Conservation (phyloP, 2,888 invertebrate species). For the Heteromyza rotundicornis region DNA sequence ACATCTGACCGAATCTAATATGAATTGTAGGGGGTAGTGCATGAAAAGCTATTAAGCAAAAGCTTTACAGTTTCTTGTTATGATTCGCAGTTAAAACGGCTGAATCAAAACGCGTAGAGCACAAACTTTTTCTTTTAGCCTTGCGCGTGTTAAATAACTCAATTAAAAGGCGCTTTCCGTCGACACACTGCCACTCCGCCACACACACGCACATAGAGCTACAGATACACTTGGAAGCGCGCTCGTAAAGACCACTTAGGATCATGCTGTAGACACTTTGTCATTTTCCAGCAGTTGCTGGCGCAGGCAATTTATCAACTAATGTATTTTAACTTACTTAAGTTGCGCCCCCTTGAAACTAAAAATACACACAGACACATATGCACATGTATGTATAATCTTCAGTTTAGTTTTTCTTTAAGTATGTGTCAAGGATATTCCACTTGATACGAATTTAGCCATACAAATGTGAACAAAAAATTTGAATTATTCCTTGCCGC, state of each 20-base stretch:
- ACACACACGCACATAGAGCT: too few species aligned
- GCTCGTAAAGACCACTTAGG: background rate
- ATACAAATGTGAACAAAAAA: too few species aligned
- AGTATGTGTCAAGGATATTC: background rate
- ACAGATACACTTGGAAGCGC: too few species aligned
- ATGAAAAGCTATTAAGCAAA: too few species aligned
- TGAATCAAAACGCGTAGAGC: background rate
- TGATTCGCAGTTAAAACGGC: background rate
- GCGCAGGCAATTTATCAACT: background rate
- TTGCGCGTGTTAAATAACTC: background rate
- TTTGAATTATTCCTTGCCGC: too few species aligned
- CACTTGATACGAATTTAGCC: too few species aligned
- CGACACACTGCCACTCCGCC: background rate
- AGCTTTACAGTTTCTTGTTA: too few species aligned
- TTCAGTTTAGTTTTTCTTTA: background rate
- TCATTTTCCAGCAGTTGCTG: too few species aligned
- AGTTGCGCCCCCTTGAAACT: background rate
- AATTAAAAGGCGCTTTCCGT: background rate
- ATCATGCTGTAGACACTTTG: slow-evolving; percentile 1
- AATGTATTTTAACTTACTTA: background rate
- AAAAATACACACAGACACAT: background rate
- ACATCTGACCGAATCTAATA: too few species aligned
- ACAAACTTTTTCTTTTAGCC: background rate
- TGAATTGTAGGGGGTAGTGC: too few species aligned
- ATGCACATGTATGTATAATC: background rate